phyloP scores from a whole-genome alignment of 2,113 vertebrate genomes.

The Callorhinus ursinus region DNA sequence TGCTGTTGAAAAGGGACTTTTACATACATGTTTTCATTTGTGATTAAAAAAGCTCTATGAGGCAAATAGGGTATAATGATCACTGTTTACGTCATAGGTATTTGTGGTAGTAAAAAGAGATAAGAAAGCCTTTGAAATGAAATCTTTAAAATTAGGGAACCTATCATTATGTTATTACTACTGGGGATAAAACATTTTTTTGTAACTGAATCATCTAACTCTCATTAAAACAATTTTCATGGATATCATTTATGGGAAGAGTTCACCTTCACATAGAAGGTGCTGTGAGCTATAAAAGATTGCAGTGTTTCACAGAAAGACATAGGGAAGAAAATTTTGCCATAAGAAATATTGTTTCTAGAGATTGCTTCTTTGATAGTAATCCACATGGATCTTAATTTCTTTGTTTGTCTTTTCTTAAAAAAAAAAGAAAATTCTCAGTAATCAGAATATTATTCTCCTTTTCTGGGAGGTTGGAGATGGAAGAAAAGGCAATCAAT shows the following conservation, averaged over 20 bases:
- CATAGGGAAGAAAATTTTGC: neutral
- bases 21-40: constrained; percentile 6
- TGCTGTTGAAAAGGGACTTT: neutral
- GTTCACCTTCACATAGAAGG: neutral
- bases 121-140: neutral
- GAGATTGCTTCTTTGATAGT: neutral
- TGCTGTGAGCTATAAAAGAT: neutral
- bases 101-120: neutral
- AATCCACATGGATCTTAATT: neutral
- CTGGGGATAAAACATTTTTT: neutral
- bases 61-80: neutral
- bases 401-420: neutral
- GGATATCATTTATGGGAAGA: neutral
- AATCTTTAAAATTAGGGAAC: neutral
- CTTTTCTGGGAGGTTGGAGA: neutral
- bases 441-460: neutral
- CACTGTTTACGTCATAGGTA: neutral
- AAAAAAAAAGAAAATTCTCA: neutral
- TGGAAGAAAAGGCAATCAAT: neutral
- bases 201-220: neutral
- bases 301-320: neutral
- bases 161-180: neutral
- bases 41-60: neutral
- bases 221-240: neutral
- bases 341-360: neutral